phyloP scores from a whole-genome alignment of 2,888 invertebrate genomes.

The Clitarchus hookeri region DNA sequence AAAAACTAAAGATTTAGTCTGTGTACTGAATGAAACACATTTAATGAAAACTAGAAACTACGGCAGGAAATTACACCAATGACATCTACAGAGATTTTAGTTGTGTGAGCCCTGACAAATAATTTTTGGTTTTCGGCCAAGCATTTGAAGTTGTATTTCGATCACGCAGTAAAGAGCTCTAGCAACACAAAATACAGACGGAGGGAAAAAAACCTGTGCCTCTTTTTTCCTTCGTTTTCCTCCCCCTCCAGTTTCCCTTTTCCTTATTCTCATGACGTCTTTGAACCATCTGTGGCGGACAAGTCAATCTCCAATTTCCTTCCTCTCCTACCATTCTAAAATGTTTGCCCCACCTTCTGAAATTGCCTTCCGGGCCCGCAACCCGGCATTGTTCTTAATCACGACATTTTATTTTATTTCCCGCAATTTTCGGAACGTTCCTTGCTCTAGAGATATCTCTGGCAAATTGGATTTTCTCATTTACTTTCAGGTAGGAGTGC shows the following conservation, averaged over 20 bases:
- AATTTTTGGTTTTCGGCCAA: not conserved
- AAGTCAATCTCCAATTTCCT: conserved; percentile 14
- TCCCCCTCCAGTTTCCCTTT: not conserved
- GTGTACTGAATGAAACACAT: no score
- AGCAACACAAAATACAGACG: not conserved
- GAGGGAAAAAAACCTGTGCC: not conserved
- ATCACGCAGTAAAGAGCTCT: not conserved
- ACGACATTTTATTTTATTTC: conserved; percentile 9
- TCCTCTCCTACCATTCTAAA: conserved; percentile 3
- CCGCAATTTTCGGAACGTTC: not conserved
- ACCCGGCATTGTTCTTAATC: conserved; percentile 2
- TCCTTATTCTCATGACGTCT: not conserved
- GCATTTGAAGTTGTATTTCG: conserved; percentile 1
- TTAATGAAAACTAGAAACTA: no score
- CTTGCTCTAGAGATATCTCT: not conserved
- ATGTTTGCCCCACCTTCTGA: not conserved
- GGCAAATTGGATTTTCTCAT: conserved; percentile 14
- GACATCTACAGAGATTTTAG: no score
- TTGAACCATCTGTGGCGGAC: conserved; percentile 14
- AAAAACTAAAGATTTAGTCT: no score
- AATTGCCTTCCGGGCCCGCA: conserved; percentile 1
- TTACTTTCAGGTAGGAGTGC: not conserved
- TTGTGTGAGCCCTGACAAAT: not conserved
- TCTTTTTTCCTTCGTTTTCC: not conserved
- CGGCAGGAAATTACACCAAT: no score